phyloP scores from a whole-genome alignment of 1,140 invertebrate genomes.

The Drosophila persimilis region DNA sequence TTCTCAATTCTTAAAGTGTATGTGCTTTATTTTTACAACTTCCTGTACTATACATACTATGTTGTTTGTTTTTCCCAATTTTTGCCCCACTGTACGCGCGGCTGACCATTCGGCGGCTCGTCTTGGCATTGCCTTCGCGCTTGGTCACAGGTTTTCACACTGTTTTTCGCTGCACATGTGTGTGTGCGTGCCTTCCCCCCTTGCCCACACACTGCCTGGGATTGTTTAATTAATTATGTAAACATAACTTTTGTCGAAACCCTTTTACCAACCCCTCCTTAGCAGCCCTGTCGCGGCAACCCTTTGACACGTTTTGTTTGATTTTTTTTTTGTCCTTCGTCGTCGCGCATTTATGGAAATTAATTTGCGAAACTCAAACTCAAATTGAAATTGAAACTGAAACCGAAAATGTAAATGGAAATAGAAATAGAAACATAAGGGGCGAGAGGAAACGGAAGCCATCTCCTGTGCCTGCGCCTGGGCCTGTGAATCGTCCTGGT shows the following conservation, averaged over 20 bases:
- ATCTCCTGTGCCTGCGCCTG: slow-evolving; percentile 1
- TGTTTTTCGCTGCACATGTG: slow-evolving; percentile 48
- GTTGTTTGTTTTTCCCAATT: background rate
- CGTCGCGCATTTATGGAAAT: slow-evolving; percentile 77
- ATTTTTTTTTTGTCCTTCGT: slow-evolving; percentile 2
- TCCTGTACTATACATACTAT: no score
- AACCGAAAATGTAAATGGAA: slow-evolving; percentile 25
- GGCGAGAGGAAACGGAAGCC: no score
- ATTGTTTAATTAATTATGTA: slow-evolving; percentile 82
- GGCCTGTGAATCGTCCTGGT: background rate
- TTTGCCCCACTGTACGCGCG: slow-evolving; percentile 15
- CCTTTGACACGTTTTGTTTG: slow-evolving; percentile 20
- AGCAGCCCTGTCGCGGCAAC: background rate
- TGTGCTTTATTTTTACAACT: no score
- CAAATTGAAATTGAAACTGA: slow-evolving; percentile 71
- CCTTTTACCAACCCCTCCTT: slow-evolving; percentile 45
- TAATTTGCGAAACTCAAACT: slow-evolving; percentile 67
- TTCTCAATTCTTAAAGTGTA: no score
- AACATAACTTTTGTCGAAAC: slow-evolving; percentile 73
- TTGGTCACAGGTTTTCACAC: slow-evolving; percentile 24
- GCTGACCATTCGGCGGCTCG: background rate
- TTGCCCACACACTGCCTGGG: slow-evolving; percentile 44
- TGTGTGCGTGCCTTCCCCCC: slow-evolving; percentile 1
- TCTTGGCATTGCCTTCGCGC: slow-evolving; percentile 17
- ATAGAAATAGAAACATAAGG: no score